Evolutionary conservation across 92 coral and sea anemone genomes (phyloP), one percentile per base, ranked within the genome.

Genomic region (Montipora capitata): DNA sequence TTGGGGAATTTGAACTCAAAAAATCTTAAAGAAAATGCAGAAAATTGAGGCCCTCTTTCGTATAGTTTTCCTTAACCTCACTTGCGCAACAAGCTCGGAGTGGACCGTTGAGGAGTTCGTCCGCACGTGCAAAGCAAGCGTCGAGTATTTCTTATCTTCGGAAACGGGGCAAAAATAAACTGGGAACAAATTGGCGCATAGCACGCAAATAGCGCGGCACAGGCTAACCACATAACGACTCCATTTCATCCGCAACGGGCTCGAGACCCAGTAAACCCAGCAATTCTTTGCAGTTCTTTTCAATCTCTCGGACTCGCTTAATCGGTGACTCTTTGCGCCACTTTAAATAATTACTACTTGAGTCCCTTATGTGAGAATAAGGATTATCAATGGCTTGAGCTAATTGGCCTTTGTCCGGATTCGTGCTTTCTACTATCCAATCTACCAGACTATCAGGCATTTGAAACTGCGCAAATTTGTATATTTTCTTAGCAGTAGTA

Each of bases 291-390:
- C 89, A 85, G 40, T 63, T 63, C 10, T 77, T 5, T 27, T 85
- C 82, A 27, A 85, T 85, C 2, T 62, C 16, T 38, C 89, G 64
- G 44, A 75, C 76, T 0, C 89, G 82, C 58, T 85, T 77, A 2
- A 85, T 35, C 8, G 89, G 83, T 8, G 89, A 85, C 35, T 85
- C 82, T 2, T n/a, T 75, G 40, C 89, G 83, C 89, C 89, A 85
- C 44, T 85, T 85, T 1, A 75, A 16, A 41, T 75, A 10, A 17
- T 85, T 85, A 11, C 7, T 68, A 13, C 75, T 75, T 7, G 89
- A 76, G 67, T 85, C 82, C 49, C 89, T 85, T 11, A 85, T 71
- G 13, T 75, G 81, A 41, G 89, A 85, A 49, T 27, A 85, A 8
- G 83, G 81, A 18, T 85, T 76, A 3, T 40, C 9, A 14, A 77